Evolutionary conservation across 35 echinoderm and acorn worm genomes (phyloP), one percentile per base, ranked within the genome.

Genomic region (Ptychodera flava): DNA sequence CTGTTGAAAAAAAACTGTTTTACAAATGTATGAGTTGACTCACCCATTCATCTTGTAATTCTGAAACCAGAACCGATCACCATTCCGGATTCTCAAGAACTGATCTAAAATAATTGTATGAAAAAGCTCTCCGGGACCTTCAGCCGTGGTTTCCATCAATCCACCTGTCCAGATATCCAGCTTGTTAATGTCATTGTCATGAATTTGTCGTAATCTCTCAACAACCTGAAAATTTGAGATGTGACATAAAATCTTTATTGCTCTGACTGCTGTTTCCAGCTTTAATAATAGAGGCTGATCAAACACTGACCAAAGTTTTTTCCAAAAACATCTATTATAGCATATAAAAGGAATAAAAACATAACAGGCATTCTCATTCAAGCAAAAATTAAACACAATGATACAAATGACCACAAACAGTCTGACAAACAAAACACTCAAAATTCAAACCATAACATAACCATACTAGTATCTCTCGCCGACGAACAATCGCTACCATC

Each of bases 131-230:
- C 96, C 96, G 10, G 96, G 96, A 28, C 96, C 96, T 82, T 92
- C 83, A 16, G 88, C 85, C 16, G 92, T 99, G 22, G 96, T 99
- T 84, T 99, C 96, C 38, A 94, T 31, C 0, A 99, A 82, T 31
- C 96, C 96, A 37, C 96, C 96, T 0, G 93, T 84, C 96, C 96
- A 99, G 35, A 99, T 99, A 38, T 99, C 96, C 22, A 99, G 52
- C 35, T 93, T 88, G 32, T 79, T 64, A 29, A 93, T 85, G 15
- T 90, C 80, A 1, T 82, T 78, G 0, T 89, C 45, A 32, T 91
- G 89, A 1, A 52, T 76, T 0, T 0, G 1, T 30, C 33, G 10
- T 35, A 95, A 80, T 15, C 36, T 84, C 31, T 85, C 27, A 33
- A 95, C 34, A 35, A 89, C 85, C 93, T 95, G 80, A 16, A n/a